Base-by-base conservation (phyloP, 2,113 vertebrate species). In the Rhea pennata region DNA sequence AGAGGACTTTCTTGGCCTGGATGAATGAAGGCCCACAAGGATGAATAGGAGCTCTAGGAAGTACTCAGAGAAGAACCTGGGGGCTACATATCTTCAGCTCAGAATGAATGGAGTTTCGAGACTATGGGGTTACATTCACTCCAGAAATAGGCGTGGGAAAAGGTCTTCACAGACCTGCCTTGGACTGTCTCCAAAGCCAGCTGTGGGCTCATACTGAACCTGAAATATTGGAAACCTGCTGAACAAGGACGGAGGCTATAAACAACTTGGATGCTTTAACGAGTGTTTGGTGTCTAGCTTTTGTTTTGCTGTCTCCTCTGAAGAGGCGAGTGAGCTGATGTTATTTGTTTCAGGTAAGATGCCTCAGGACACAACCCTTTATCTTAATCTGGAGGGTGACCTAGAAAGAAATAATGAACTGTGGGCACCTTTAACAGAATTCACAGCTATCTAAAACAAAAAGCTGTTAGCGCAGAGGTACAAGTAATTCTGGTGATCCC, bases 201-300 rank as follows among this genome's bases (percentile, higher is more conserved):
- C 44, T 86, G 36, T 42, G 59, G 44, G 80, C 21, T 83, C 75
- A 77, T 54, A 94, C 36, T 59, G 83, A 84, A 87, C 64, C 62
- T 91, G 92, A 91, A 91, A 81, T 42, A 42, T 69, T 81, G 70
- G 56, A 93, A 97, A 97, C 90, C 87, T 96, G 87, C 64, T 91
- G 84, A 83, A 72, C 87, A 83, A 83, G 94, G 81, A 39, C 85
- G 71, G 44, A 62, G 82, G 40, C 71, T 85, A 19, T 71, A 94
- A 96, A 87, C 92, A 87, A 8, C 21, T 65, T 66, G 73, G 40
- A 29, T 90, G 64, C 59, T 87, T 91, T 80, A 80, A 91, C 88
- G 74, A 84, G 22, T 71, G 50, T 71, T 92, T 87, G 5, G 53
- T 76, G 75, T 83, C 91, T 83, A 70, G 81, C 15, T 86, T 69